Percentiles rank a stretch among this genome's conserved stretches.
These are phyloP conservation scores for Mechanitis messenoides DNA, from an alignment of 2,888 invertebrate genomes.

Conservation along the genomic window DNA sequence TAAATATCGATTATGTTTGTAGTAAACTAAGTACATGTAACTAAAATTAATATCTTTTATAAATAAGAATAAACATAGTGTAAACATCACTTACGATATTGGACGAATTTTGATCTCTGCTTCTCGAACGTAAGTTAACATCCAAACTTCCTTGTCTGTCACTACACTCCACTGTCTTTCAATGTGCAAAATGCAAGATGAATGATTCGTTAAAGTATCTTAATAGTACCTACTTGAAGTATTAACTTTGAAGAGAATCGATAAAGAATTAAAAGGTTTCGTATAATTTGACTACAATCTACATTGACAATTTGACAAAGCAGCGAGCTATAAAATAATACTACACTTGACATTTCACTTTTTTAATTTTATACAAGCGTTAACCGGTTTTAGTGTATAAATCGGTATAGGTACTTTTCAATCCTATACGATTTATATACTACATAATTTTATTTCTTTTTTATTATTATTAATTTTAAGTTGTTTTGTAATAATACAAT, in stretches of 20 bases:
- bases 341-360: conserved; percentile 4
- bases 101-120: conserved; percentile 28
- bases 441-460: no score
- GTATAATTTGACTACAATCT: not conserved
- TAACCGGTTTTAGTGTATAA: not conserved
- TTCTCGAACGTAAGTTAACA: conserved; percentile 16
- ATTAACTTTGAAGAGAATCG: not conserved
- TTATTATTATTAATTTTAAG: no score
- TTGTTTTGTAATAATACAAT: no score
- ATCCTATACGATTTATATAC: no score
- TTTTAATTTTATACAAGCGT: not conserved
- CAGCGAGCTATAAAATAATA: not conserved
- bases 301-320: not conserved
- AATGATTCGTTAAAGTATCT: not conserved
- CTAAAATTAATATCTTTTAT: not conserved
- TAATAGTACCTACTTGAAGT: not conserved
- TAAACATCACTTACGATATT: conserved; percentile 30
- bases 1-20: no score
- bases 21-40: not conserved
- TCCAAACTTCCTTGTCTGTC: conserved; percentile 8
- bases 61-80: not conserved
- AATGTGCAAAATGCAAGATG: conserved; percentile 7
- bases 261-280: not conserved
- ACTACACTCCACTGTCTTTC: conserved; percentile 18
- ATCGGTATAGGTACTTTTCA: not conserved